A percentile compares a stretch with the other conserved stretches of the same genome.
phyloP scores from a whole-genome alignment of 1,140 invertebrate genomes.

The Diabrotica undecimpunctata region DNA sequence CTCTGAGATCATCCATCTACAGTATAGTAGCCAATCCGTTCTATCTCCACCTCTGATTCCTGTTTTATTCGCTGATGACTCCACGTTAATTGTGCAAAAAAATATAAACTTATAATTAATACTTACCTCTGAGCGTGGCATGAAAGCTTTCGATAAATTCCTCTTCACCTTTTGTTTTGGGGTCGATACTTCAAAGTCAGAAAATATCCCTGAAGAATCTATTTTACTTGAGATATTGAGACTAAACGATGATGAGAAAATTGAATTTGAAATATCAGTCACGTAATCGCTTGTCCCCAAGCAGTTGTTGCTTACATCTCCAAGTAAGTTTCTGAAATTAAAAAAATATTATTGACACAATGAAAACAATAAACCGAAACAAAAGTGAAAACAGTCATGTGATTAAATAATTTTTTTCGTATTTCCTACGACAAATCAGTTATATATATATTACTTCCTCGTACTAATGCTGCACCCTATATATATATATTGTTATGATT shows the following conservation, averaged over 20 bases:
- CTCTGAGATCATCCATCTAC: too few relatives aligned
- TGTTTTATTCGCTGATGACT: too few relatives aligned
- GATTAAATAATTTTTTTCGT: too few relatives aligned
- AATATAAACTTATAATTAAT: neutral
- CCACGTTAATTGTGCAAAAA: too few relatives aligned
- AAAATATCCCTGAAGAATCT: slow-evolving; percentile 11
- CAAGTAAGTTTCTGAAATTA: slow-evolving; percentile 5
- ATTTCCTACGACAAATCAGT: too few relatives aligned
- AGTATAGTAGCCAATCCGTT: too few relatives aligned
- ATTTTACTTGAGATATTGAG: slow-evolving; percentile 12
- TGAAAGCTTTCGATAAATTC: slow-evolving; percentile 28
- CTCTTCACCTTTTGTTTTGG: slow-evolving; percentile 27
- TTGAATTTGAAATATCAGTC: slow-evolving; percentile 17
- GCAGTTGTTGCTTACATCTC: slow-evolving; percentile 14
- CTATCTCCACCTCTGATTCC: too few relatives aligned
- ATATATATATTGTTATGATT: too few relatives aligned
- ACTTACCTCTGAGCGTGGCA: slow-evolving; percentile 19
- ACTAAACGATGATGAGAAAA: slow-evolving; percentile 15
- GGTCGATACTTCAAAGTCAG: slow-evolving; percentile 22
- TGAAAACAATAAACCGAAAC: too few relatives aligned
- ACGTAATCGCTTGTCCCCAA: slow-evolving; percentile 11
- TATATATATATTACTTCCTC: too few relatives aligned
- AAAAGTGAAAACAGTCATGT: too few relatives aligned
- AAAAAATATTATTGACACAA: neutral
- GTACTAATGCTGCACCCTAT: too few relatives aligned